phyloP scores from a whole-genome alignment of 2,797 vertebrate species.

The Hoplostethus mediterraneus region DNA sequence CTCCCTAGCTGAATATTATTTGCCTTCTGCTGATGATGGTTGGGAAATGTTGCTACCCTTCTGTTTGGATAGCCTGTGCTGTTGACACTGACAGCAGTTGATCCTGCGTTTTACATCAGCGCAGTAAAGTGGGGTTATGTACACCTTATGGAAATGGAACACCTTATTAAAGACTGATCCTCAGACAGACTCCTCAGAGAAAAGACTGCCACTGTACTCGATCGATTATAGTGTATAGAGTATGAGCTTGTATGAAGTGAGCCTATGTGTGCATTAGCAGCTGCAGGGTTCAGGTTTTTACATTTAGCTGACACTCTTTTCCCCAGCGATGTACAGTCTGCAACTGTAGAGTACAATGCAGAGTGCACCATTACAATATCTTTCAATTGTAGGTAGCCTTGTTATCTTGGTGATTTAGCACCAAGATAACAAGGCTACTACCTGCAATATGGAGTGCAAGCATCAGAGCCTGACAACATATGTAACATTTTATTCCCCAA shows the following conservation, averaged over 20 bases:
- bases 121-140: conserved; percentile 55
- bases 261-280: conserved; percentile 14
- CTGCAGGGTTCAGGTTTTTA: too few species aligned
- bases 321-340: too few species aligned
- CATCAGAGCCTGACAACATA: too few species aligned
- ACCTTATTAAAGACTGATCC: conserved; percentile 62
- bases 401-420: too few species aligned
- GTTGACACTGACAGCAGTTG: conserved; percentile 47
- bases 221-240: conserved; percentile 18
- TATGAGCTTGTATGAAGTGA: conserved; percentile 22
- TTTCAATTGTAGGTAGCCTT: too few species aligned
- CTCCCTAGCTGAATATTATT: not conserved
- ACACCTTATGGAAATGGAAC: conserved; percentile 59
- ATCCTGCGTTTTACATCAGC: conserved; percentile 49
- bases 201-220: conserved; percentile 32
- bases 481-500: too few species aligned
- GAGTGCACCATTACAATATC: too few species aligned
- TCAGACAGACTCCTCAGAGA: conserved; percentile 46
- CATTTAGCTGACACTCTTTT: not conserved
- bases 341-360: too few species aligned
- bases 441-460: too few species aligned
- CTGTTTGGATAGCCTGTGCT: conserved; percentile 25
- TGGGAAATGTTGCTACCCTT: conserved; percentile 16
- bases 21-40: conserved; percentile 11
- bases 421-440: too few species aligned